A percentile compares a stretch with the other conserved stretches of the same genome.
phyloP scores from a whole-genome alignment of 2,797 vertebrate species.

The Clamator glandarius region DNA sequence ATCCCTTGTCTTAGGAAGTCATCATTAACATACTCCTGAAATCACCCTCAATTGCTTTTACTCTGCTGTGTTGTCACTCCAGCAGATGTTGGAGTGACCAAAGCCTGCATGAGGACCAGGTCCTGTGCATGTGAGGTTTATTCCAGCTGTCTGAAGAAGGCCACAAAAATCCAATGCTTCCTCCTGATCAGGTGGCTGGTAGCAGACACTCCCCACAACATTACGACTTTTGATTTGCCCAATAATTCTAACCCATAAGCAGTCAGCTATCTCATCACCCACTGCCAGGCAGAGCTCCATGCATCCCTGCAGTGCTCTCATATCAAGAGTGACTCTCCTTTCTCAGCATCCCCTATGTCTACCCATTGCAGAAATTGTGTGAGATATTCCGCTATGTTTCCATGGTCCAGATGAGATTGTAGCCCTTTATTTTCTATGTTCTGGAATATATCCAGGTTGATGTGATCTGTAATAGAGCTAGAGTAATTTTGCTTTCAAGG shows the following conservation, averaged over 20 bases:
- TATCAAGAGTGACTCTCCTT: background rate
- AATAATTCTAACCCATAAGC: background rate
- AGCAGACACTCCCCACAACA: background rate
- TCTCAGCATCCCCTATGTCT: fast-evolving
- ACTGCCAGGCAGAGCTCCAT: background rate
- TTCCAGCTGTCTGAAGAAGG: background rate
- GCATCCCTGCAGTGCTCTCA: background rate
- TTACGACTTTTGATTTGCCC: background rate
- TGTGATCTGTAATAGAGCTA: background rate
- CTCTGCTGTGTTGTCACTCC: background rate
- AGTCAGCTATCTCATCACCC: background rate
- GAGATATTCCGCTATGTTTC: background rate
- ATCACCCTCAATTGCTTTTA: background rate
- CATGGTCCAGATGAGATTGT: fast-evolving
- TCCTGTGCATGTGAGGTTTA: background rate
- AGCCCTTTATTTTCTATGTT: background rate
- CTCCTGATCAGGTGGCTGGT: background rate
- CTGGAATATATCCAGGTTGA: background rate
- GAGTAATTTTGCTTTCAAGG: constrained; percentile 32
- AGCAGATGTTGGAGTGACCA: background rate
- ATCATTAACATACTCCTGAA: background rate
- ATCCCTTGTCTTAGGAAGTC: background rate
- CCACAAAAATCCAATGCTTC: background rate
- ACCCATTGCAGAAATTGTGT: background rate
- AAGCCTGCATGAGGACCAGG: background rate